phyloP scores from a whole-genome alignment of 2,888 invertebrate genomes.

The Pterobdella sp. region DNA sequence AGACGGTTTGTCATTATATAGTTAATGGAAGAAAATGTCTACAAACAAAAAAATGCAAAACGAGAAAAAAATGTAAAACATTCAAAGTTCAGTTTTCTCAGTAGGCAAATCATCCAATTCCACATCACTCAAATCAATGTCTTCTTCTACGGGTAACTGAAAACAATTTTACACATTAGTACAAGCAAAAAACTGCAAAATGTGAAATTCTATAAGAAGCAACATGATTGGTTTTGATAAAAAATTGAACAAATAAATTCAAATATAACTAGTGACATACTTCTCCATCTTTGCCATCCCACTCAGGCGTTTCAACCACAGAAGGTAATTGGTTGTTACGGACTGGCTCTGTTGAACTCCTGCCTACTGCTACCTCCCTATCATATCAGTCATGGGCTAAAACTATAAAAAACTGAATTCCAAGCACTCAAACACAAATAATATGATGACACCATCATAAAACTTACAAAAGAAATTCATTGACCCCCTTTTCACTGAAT shows the following conservation, averaged over 20 bases:
- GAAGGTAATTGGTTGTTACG: slow-evolving; percentile 59
- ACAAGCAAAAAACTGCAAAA: not conserved
- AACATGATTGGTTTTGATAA: not conserved
- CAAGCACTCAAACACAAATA: too few relatives aligned
- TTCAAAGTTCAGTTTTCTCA: slow-evolving; percentile 34
- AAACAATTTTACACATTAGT: not conserved
- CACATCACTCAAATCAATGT: slow-evolving; percentile 82
- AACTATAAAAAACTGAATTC: too few relatives aligned
- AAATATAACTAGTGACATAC: slow-evolving; percentile 38
- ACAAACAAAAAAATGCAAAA: too few relatives aligned
- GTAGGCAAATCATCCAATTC: slow-evolving; percentile 60
- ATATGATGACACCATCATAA: not conserved
- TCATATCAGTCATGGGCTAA: too few relatives aligned
- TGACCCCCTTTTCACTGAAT: slow-evolving; percentile 86
- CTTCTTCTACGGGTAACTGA: slow-evolving; percentile 60
- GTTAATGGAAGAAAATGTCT: too few relatives aligned
- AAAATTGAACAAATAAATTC: not conserved
- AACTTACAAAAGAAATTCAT: slow-evolving; percentile 69
- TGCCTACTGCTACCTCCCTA: slow-evolving; percentile 82
- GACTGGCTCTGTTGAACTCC: slow-evolving; percentile 75
- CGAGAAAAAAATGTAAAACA: not conserved
- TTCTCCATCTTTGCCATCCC: slow-evolving; percentile 92
- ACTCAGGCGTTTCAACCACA: slow-evolving; percentile 63
- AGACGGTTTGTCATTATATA: too few relatives aligned
- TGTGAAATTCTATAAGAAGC: not conserved